Percentiles rank a stretch among this genome's conserved stretches.
Conservation (phyloP, 2,797 vertebrate species). For the Hyperoplus immaculatus region DNA sequence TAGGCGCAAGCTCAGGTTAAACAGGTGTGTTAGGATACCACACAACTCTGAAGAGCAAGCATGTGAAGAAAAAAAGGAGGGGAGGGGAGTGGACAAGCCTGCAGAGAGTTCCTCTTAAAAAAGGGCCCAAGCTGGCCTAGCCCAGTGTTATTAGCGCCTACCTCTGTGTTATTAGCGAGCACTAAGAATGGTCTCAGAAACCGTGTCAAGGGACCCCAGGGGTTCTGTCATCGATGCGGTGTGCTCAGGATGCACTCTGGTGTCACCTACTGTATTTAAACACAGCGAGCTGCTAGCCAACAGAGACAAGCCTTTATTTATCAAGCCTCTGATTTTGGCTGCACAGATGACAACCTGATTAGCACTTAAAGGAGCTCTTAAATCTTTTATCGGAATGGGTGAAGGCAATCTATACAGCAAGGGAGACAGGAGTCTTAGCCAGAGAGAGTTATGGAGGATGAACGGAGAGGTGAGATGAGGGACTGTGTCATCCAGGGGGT, state of each 20-base stretch:
- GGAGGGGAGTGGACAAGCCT: conserved; percentile 62
- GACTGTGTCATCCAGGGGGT: conserved; percentile 70
- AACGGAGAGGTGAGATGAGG: conserved; percentile 65
- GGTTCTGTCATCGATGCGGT: conserved; percentile 84
- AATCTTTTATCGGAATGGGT: conserved; percentile 75
- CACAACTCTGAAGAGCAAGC: too few relatives aligned
- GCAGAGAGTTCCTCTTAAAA: conserved; percentile 71
- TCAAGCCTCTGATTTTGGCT: conserved; percentile 82
- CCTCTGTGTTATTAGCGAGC: conserved; percentile 79
- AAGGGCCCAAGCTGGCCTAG: conserved; percentile 74
- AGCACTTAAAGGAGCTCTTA: conserved; percentile 81
- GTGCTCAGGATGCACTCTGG: conserved; percentile 81
- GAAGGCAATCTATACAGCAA: conserved; percentile 64
- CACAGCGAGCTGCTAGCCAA: conserved; percentile 70
- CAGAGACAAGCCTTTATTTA: conserved; percentile 83
- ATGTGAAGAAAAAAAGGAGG: conserved; percentile 38
- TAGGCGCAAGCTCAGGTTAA: conserved; percentile 23
- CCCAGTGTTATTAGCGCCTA: conserved; percentile 78
- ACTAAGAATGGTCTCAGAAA: conserved; percentile 83
- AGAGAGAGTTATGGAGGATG: conserved; percentile 59
- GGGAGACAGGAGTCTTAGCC: conserved; percentile 47
- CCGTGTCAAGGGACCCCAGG: conserved; percentile 80
- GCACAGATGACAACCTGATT: conserved; percentile 85
- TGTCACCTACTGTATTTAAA: conserved; percentile 82
- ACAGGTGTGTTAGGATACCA: conserved; percentile 47